These are phyloP conservation scores for Coregonus suidteri DNA, from an alignment of 2,797 vertebrate genomes.

Conservation along the genomic window DNA sequence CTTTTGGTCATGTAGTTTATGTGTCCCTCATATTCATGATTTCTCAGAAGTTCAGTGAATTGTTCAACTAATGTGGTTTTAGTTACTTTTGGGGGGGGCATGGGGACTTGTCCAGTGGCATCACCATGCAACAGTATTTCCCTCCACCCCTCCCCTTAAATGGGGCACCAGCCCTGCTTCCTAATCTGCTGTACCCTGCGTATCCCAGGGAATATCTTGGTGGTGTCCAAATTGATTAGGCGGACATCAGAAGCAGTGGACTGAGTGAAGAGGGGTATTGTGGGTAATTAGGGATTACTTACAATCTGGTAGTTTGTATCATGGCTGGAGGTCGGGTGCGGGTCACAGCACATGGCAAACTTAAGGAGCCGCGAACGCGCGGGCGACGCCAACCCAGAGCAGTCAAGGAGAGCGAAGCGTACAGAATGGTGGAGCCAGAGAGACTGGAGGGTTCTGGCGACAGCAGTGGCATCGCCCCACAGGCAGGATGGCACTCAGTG, in stretches of 20 bases:
- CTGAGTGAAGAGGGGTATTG: constrained; percentile 65
- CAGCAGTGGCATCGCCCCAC: constrained; percentile 58
- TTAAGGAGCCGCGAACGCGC: constrained; percentile 72
- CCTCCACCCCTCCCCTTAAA: not conserved
- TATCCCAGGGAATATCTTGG: constrained; percentile 20
- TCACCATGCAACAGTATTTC: constrained; percentile 10
- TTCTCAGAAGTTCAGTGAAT: not conserved
- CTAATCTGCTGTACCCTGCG: constrained; percentile 20
- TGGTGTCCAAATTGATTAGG: constrained; percentile 65
- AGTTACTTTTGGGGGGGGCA: not conserved
- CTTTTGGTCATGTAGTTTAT: no score
- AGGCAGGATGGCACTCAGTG: constrained; percentile 55
- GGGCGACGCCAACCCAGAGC: constrained; percentile 71
- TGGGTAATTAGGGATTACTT: constrained; percentile 86
- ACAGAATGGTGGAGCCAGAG: constrained; percentile 23
- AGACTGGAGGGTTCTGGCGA: constrained; percentile 71
- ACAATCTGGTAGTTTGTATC: constrained; percentile 85
- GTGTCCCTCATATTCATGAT: not conserved
- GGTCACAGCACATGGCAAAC: constrained; percentile 86
- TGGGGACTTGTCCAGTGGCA: not conserved
- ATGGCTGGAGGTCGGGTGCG: constrained; percentile 77
- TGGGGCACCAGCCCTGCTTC: constrained; percentile 5
- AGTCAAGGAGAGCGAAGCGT: constrained; percentile 60
- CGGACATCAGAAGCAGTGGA: constrained; percentile 53
- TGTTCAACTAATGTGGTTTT: not conserved